Evolutionary conservation across 2,797 vertebrate species (phyloP), one percentile per base, ranked within the genome.

Genomic region (Pseudotriccus pelzelni): DNA sequence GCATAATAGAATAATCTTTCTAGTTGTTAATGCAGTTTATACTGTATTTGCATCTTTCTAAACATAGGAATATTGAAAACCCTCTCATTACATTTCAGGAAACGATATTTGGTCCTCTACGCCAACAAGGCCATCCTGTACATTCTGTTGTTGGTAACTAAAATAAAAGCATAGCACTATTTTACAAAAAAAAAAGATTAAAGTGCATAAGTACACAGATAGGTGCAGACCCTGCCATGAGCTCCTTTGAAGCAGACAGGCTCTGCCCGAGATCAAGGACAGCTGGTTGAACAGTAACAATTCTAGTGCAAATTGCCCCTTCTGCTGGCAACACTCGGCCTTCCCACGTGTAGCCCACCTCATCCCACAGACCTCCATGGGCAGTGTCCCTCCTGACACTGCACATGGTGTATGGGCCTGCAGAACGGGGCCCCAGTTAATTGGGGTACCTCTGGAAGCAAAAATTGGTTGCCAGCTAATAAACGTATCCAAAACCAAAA

Each of bases 141-240:
- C 96, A 92, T 91, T 96, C 96, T 82, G 2, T 87, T 60, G 62
- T 68, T 89, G 70, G 84, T 93, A 94, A 87, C 83, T 88, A 87
- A 98, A 97, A 96, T 88, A 93, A 90, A 95, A 95, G 93, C 94
- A 90, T 91, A 96, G 93, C 96, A 73, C 94, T 97, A 93, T 92
- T 96, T 94, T 96, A 97, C 96, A 92, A 89, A 96, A 94, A 68
- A 68, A 46, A 68, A 90, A 95, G 94, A 91, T 90, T 98, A 98
- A 98, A 98, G 98, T 98, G 98, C 98, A 47, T 96, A 96, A 98
- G 87, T 97, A 98, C 91, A 94, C 37, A 95, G 94, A 94, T 87
- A 94, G 87, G 96, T 84, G 87, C 84, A 95, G 96, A 91, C 76
- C 94, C 94, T 94, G 73, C 80, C 84, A 15, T 1, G 49, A 90